Evolutionary conservation across 2,797 vertebrate species (phyloP).

Genomic region (Limnodromus scolopaceus): DNA sequence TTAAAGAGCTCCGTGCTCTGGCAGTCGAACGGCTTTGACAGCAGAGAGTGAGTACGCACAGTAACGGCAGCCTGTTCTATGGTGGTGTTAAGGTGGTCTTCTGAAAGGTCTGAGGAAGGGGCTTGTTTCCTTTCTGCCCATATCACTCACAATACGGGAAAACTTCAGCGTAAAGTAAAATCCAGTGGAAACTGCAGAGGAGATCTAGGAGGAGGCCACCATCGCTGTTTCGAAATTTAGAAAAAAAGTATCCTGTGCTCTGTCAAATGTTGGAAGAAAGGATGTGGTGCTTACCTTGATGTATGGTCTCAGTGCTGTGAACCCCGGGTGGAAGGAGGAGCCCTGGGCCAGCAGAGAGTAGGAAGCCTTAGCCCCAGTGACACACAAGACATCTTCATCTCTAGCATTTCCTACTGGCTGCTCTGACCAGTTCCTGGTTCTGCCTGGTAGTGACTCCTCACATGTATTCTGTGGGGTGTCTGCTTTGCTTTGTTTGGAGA

Average conservation of each 20-base stretch:
- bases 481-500: background rate
- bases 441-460: background rate
- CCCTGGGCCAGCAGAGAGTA: background rate
- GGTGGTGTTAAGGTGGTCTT: background rate
- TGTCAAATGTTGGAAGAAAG: background rate
- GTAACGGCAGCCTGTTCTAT: accelerated
- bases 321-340: background rate
- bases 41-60: background rate
- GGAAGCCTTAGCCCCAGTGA: background rate
- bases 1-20: background rate
- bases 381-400: accelerated
- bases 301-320: background rate
- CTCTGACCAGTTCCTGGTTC: background rate
- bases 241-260: background rate
- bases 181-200: background rate
- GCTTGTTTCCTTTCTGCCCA: accelerated
- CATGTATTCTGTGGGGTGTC: accelerated
- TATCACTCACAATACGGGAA: accelerated
- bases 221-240: background rate
- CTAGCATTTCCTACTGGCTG: accelerated
- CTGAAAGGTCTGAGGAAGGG: accelerated
- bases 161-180: background rate
- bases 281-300: background rate
- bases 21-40: background rate
- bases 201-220: background rate